phyloP scores from a whole-genome alignment of 2,888 invertebrate species.

The Meloe dianella region DNA sequence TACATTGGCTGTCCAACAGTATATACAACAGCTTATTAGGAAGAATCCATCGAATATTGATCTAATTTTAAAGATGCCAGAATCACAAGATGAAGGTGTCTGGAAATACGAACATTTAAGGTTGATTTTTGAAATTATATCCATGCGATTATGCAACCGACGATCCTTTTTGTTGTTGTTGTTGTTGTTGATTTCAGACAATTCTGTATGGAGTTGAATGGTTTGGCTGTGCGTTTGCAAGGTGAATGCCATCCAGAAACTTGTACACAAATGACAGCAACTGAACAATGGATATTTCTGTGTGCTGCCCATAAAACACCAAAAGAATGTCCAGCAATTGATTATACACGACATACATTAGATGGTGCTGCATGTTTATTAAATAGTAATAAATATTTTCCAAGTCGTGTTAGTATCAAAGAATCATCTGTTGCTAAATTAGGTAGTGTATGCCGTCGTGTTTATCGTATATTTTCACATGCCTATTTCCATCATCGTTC shows the following conservation, averaged over 20 bases:
- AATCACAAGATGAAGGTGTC: slow-evolving; percentile 97
- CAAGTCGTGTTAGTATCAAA: slow-evolving; percentile 98
- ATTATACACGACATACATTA: slow-evolving; percentile 97
- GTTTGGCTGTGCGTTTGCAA: slow-evolving; percentile 95
- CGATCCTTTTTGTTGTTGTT: no score
- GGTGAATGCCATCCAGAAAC: slow-evolving; percentile 95
- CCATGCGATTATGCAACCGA: no score
- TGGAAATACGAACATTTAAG: slow-evolving; percentile 99
- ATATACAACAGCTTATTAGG: slow-evolving; percentile 96
- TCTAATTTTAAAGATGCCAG: slow-evolving; percentile 93
- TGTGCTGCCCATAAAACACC: slow-evolving; percentile 99
- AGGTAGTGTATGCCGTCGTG: slow-evolving; percentile 97
- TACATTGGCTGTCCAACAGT: slow-evolving; percentile 97
- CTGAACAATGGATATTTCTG: slow-evolving; percentile 99
- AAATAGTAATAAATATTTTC: slow-evolving; percentile 99
- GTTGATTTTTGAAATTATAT: slow-evolving; percentile 58
- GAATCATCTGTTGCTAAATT: slow-evolving; percentile 98
- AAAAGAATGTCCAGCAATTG: slow-evolving; percentile 99
- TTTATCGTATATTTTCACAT: slow-evolving; percentile 99
- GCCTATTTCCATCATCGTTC: slow-evolving; percentile 98
- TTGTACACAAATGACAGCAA: slow-evolving; percentile 99
- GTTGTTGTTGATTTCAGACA: slow-evolving; percentile 67
- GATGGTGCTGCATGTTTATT: slow-evolving; percentile 98
- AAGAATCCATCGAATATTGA: slow-evolving; percentile 93
- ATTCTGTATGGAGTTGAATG: slow-evolving; percentile 99